Conservation (phyloP, 2,113 vertebrate species). For the Crotalus viridis region DNA sequence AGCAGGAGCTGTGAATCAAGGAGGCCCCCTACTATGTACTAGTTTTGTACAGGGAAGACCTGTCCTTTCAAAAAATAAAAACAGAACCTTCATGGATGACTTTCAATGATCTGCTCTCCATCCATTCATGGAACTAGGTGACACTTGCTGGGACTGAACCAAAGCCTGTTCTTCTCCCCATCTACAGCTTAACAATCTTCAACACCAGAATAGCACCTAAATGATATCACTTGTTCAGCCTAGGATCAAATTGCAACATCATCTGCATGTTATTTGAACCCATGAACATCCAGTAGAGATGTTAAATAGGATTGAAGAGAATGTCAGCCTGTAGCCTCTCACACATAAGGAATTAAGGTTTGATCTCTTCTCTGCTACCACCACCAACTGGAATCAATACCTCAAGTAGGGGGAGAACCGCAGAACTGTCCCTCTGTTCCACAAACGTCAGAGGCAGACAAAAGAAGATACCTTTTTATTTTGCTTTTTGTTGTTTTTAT, state of each 20-base stretch:
- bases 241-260: neutral
- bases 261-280: neutral
- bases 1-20: neutral
- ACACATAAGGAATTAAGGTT: neutral
- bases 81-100: no score
- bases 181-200: neutral
- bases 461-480: neutral
- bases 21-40: neutral
- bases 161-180: neutral
- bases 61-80: no score
- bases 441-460: neutral
- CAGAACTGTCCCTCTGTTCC: neutral
- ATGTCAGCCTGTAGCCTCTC: neutral
- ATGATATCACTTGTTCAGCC: neutral
- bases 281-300: neutral
- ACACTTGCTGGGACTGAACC: neutral
- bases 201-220: neutral
- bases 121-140: no score
- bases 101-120: no score
- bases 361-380: neutral
- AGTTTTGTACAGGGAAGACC: no score
- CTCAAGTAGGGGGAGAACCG: neutral
- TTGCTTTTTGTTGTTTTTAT: neutral
- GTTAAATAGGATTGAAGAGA: neutral
- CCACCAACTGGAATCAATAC: neutral